Percentiles rank a stretch among this genome's conserved stretches.
Conservation (phyloP, 1,140 invertebrate species). For the Lepidurus couesii region DNA sequence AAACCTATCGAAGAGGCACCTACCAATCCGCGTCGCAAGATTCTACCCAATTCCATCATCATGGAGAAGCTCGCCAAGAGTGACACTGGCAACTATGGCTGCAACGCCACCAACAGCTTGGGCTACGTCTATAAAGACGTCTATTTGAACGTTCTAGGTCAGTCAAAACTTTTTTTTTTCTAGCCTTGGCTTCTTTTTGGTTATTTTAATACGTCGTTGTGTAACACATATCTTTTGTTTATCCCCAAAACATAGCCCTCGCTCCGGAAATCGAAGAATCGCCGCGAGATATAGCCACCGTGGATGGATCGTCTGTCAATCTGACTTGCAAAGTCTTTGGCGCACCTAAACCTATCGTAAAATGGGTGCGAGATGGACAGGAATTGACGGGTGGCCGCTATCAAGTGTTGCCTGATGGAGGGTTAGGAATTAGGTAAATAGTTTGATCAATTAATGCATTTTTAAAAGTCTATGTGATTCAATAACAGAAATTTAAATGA, state of each 20-base stretch:
- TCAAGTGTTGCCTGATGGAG: slow-evolving; percentile 64
- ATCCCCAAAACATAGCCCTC: slow-evolving; percentile 56
- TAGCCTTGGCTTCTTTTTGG: background rate
- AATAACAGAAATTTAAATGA: too few species aligned
- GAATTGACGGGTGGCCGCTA: slow-evolving; percentile 80
- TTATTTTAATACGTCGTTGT: background rate
- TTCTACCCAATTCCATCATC: slow-evolving; percentile 66
- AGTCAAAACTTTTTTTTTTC: slow-evolving; percentile 38
- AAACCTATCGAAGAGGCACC: slow-evolving; percentile 71
- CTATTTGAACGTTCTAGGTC: slow-evolving; percentile 89
- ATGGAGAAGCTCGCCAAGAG: slow-evolving; percentile 75
- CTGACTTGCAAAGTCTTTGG: slow-evolving; percentile 91
- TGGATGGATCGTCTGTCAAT: slow-evolving; percentile 73
- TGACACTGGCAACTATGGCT: slow-evolving; percentile 86
- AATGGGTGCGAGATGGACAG: slow-evolving; percentile 77
- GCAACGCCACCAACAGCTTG: slow-evolving; percentile 95
- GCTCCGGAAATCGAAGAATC: slow-evolving; percentile 82
- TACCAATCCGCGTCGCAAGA: slow-evolving; percentile 61
- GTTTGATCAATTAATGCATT: background rate
- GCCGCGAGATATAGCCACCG: slow-evolving; percentile 69
- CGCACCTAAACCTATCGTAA: slow-evolving; percentile 88
- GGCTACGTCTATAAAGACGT: slow-evolving; percentile 98
- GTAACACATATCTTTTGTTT: slow-evolving; percentile 26
- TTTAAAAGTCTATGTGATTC: background rate
- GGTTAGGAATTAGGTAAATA: slow-evolving; percentile 65